Base-by-base conservation (phyloP, 2,797 vertebrate genomes). In the Hydrocynus forskahlii region DNA sequence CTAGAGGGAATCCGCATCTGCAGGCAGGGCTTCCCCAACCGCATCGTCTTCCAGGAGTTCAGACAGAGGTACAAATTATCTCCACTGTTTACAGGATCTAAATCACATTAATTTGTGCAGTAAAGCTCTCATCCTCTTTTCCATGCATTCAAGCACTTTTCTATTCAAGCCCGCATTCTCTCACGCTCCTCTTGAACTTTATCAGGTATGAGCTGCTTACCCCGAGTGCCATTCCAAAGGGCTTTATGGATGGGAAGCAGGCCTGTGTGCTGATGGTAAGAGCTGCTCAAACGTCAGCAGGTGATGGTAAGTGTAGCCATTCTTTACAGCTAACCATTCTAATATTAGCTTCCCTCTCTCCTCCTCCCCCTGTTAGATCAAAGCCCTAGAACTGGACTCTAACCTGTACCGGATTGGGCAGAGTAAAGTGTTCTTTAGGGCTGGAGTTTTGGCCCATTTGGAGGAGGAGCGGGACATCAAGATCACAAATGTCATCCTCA, bases 401-500 rank as follows among this genome's bases (percentile, higher is more conserved):
- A 97, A 97, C 89, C 92, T 97, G 76, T 97, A 94, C 91, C 92
- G 96, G 0, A 95, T 97, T 74, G 97, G 97, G 75, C 97, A 97
- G 92, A 97, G 96, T 88, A 97, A 97, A 90, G 95, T 97, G 85
- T 97, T 97, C 91, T 97, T 97, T 92, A 92, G 97, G 78, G 96
- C 96, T 0, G 97, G 97, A 38, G 96, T 97, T 76, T 90, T 97
- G 86, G 96, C 91, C 80, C 96, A 97, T 76, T 89, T 97, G 87
- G 96, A 97, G 74, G 96, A 97, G 81, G 96, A 97, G 66, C 89
- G 96, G 82, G 96, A 97, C 88, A 89, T 97, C 59, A 97, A 97
- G 91, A 96, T 97, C 90, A 97, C 96, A 0, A 96, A 97, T 87
- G 97, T 96, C 87, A 97, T 97, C 48, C 96, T 97, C 40, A 96